A percentile compares a stretch with the other conserved stretches of the same genome.
Conservation (phyloP, 2,888 invertebrate species). For the Pimpla rufipes region DNA sequence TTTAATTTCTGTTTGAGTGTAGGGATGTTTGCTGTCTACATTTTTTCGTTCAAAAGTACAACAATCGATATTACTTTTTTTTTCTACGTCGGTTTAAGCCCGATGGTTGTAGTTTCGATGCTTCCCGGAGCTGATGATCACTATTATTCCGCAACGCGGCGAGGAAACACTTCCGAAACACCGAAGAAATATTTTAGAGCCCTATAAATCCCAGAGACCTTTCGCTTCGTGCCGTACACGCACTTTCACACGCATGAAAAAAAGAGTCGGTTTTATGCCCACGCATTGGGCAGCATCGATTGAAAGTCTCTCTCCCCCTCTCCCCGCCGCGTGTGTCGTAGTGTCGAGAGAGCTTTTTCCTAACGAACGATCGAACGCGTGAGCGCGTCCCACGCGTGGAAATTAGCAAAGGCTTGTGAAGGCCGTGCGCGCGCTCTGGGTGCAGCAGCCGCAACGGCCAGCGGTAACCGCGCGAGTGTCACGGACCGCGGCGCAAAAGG, state of each 20-base stretch:
- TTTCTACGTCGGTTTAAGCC: not conserved
- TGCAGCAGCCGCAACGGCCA: slow-evolving; percentile 48
- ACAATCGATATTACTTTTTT: too few relatives aligned
- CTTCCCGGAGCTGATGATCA: not conserved
- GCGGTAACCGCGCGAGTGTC: slow-evolving; percentile 53
- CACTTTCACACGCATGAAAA: slow-evolving; percentile 44
- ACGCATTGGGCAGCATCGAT: slow-evolving; percentile 51
- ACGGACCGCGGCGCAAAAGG: slow-evolving; percentile 61
- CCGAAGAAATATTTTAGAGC: slow-evolving; percentile 4
- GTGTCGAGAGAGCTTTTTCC: slow-evolving; percentile 60
- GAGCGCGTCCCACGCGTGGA: slow-evolving; percentile 64
- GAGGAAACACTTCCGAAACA: slow-evolving; percentile 4
- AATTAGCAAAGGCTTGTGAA: slow-evolving; percentile 68
- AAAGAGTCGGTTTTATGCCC: slow-evolving; percentile 47
- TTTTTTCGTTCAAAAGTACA: too few relatives aligned
- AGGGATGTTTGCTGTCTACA: too few relatives aligned
- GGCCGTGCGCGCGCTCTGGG: slow-evolving; percentile 57
- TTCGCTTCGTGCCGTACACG: slow-evolving; percentile 37
- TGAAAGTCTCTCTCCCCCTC: slow-evolving; percentile 43
- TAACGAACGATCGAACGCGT: slow-evolving; percentile 56
- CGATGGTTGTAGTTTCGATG: not conserved
- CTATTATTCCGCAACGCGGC: slow-evolving; percentile 2
- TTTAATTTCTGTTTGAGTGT: too few relatives aligned
- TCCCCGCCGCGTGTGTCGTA: slow-evolving; percentile 1
- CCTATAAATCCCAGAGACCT: not conserved